Base-by-base conservation (phyloP, 2,113 vertebrate genomes). In the Indri indri region DNA sequence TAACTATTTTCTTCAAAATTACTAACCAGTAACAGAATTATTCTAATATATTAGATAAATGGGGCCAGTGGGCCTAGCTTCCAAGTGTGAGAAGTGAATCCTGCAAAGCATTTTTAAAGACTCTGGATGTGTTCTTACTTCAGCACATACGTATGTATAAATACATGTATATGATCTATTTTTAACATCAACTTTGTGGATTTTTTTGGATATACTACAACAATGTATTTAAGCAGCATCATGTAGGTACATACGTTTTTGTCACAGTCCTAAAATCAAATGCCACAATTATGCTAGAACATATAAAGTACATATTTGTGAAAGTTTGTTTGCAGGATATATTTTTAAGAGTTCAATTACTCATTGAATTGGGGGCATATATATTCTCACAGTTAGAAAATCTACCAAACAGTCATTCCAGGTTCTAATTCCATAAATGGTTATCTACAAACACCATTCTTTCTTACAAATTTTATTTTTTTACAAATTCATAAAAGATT, bases 21-120 rank as follows among this genome's bases (percentile, higher is more conserved):
- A 37, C 2, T 76, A 40, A 37, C 0, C n/a, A 47, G 13, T 85
- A 63, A 76, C 3, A 81, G 6, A 89, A 18, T 7, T 68, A 17
- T 74, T 88, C 76, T 32, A 47, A 90, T 74, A 85, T 32, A 47
- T 86, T 74, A 81, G 16, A 82, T 37, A 90, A 59, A 27, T 42
- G 3, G 9, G 5, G 1, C 7, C 12, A 23, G n/a, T 25, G 3
- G 47, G 18, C 17, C 7, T 10, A 22, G 30, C 5, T 52, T 70
- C 59, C 9, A 76, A 82, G 8, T n/a, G 0, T 11, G n/a, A 96
- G 61, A 18, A 52, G 4, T 74, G 11, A 88, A 37, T 8, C n/a
- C n/a, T 54, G 23, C 57, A 61, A 95, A 40, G 12, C 14, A 54
- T 57, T 85, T 88, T 4, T 2, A 34, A 66, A 90, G 32, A n/a